A percentile compares a stretch with the other conserved stretches of the same genome.
Conservation (phyloP, 2,797 vertebrate species). For the Phoebastria nigripes region DNA sequence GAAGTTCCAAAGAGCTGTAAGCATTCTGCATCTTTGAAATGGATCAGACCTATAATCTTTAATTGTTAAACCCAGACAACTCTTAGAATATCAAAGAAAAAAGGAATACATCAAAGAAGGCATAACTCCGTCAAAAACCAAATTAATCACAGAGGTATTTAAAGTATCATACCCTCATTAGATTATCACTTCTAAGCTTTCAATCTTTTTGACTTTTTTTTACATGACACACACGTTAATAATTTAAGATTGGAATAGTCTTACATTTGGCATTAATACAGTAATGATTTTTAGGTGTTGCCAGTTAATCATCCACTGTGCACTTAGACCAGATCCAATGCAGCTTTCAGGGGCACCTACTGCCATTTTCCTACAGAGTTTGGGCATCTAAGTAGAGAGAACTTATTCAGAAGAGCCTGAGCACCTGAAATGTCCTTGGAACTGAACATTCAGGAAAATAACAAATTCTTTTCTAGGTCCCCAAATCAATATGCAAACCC, state of each 20-base stretch:
- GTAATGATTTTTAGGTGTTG: conserved; percentile 20
- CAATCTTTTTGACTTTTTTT: background rate
- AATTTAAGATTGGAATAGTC: background rate
- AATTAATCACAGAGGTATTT: conserved; percentile 33
- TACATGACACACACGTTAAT: background rate
- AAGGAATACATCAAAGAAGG: conserved; percentile 31
- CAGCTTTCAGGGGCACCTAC: background rate
- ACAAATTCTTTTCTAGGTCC: background rate
- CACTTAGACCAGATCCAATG: background rate
- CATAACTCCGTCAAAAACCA: background rate
- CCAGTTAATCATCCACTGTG: background rate
- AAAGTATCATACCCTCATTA: conserved; percentile 17
- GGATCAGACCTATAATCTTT: conserved; percentile 23
- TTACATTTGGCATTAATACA: background rate
- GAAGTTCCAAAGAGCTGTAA: background rate
- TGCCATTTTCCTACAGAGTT: background rate
- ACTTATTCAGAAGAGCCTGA: background rate
- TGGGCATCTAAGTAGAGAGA: background rate
- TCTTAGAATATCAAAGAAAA: conserved; percentile 10
- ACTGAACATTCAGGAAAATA: background rate
- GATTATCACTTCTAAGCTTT: conserved; percentile 24
- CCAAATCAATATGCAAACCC: background rate
- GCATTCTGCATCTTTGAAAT: conserved; percentile 53
- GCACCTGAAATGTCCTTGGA: background rate
- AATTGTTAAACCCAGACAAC: conserved; percentile 15